Evolutionary conservation across 53 echinoderm and acorn worm genomes (phyloP).

Genomic region (Apostichopus leukothele): DNA sequence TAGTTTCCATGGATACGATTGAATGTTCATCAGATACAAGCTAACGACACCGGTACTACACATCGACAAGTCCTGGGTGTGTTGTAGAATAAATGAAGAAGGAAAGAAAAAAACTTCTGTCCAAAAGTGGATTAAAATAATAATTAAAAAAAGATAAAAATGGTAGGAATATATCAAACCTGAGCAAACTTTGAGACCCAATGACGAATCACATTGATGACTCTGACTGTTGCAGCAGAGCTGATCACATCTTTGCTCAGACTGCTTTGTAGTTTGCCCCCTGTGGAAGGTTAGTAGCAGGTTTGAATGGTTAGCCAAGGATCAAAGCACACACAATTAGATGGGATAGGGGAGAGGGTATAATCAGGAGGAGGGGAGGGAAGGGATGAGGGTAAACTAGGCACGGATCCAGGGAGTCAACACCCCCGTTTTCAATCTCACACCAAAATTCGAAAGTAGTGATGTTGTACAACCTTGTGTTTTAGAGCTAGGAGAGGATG

Average conservation of each 20-base stretch:
- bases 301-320: conserved; percentile 33
- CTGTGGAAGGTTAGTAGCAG: conserved; percentile 53
- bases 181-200: conserved; percentile 99
- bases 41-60: no score
- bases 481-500: no score
- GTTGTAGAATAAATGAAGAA: background rate
- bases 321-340: conserved; percentile 4
- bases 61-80: no score
- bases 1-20: no score
- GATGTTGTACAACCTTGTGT: no score
- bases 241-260: conserved; percentile 95
- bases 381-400: background rate
- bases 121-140: background rate
- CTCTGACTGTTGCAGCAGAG: conserved; percentile 93
- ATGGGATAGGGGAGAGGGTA: background rate
- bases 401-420: no score
- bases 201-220: conserved; percentile 93
- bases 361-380: background rate
- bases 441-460: no score
- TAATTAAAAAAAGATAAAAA: no score
- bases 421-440: no score
- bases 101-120: background rate
- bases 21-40: no score
- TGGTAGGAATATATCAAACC: conserved; percentile 48
- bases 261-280: conserved; percentile 85